Conservation (phyloP, 2,797 vertebrate genomes). For the Sardinella longiceps region DNA sequence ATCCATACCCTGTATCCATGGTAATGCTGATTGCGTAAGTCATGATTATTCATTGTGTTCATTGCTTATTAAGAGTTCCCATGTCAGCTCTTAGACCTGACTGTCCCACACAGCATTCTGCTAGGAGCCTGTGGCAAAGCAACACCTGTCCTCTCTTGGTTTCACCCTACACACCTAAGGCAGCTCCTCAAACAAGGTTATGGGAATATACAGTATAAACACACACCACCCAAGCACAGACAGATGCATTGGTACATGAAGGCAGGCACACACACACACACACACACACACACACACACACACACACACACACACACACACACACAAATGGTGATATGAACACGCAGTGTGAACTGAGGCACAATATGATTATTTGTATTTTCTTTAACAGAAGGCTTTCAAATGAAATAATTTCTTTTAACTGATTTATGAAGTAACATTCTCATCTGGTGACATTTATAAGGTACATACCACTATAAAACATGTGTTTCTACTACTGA, state of each 20-base stretch:
- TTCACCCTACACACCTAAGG: not conserved
- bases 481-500: no score
- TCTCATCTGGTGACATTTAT: no score
- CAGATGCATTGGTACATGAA: not conserved
- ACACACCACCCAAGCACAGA: not conserved
- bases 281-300: not conserved
- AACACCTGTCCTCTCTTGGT: not conserved
- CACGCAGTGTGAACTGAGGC: no score
- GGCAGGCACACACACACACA: not conserved
- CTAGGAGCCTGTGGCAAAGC: not conserved
- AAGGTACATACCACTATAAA: no score
- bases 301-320: not conserved
- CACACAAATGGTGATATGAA: no score
- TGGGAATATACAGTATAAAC: not conserved
- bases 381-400: no score
- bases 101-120: not conserved
- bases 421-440: no score
- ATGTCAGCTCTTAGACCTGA: not conserved
- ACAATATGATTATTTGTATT: no score
- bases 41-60: conserved; percentile 75
- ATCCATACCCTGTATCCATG: conserved; percentile 68
- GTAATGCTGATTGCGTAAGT: conserved; percentile 73
- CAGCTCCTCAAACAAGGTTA: not conserved
- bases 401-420: no score
- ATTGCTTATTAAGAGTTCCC: conserved; percentile 61